Base-by-base conservation (phyloP, 2,888 invertebrate genomes). In the Poecilobothrus nobilitatus region DNA sequence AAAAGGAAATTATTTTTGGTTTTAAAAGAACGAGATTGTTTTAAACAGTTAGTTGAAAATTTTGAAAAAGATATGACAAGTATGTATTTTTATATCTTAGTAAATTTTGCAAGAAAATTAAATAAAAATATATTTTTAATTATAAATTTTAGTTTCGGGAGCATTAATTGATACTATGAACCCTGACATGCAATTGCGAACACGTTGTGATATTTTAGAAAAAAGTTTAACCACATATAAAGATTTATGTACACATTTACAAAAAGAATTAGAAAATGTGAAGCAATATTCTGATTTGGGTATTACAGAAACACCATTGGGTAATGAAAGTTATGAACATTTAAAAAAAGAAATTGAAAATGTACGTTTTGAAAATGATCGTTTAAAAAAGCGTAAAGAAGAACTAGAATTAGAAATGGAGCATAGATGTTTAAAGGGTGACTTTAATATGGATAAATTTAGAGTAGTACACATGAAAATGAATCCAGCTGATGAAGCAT, bases 1-100 rank as follows among this genome's bases (percentile, higher is more conserved):
- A 91, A 92, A 78, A 91, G 90, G 76, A 88, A 91, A 73, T 79
- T 91, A 68, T 77, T 88, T 61, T 83, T 91, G 1, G 83, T 88
- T 10, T 85, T 86, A 0, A 85, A 90, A 53, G 94, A 94, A 78
- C 84, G 94, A 33, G 93, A 94, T 76, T 92, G 91, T 76, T 91
- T 92, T 75, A 87, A 91, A 68, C 87, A 88, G 70, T 88, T 93
- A 74, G 79, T 94, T 65, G 92, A 93, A 76, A 88, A 90, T 68
- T 92, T 91, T 76, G 93, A 94, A 81, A 90, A 90, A 76, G 94
- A 94, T 82, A 81, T 91, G 72, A 90, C 91, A 0, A 83, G 77
- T 75, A 73, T 68, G 63, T n/a, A 34, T 62, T 63, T 12, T 12
- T 64, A n/a, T 37, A 33, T 27, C 22, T 20, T 44, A 20, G n/a